These are phyloP conservation scores for Nothoprocta pentlandii DNA, from an alignment of 2,113 vertebrate genomes.

Conservation along the genomic window DNA sequence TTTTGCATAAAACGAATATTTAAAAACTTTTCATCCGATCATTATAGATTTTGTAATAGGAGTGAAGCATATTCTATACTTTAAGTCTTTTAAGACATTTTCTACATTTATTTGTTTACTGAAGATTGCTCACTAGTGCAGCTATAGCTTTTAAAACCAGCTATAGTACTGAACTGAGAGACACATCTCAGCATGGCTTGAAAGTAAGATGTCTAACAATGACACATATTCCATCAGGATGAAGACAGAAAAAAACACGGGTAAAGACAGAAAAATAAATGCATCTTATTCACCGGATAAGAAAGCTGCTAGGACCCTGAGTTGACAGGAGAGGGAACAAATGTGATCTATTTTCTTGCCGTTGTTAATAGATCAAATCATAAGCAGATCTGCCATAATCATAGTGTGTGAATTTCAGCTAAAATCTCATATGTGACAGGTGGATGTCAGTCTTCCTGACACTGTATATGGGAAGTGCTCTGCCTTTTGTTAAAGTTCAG, in stretches of 20 bases:
- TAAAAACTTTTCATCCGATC: neutral
- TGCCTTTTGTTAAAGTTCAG: neutral
- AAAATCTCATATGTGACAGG: neutral
- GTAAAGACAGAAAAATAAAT: neutral
- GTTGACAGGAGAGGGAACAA: neutral
- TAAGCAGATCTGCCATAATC: neutral
- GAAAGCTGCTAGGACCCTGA: neutral
- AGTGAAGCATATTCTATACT: neutral
- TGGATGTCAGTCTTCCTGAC: neutral
- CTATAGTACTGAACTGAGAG: neutral
- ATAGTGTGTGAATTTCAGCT: neutral
- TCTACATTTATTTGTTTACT: neutral
- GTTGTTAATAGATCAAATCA: neutral
- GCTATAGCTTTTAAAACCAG: neutral
- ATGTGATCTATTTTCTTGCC: neutral
- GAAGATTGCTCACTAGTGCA: neutral
- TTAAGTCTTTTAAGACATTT: neutral
- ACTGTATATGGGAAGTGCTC: neutral
- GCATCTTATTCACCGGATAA: neutral
- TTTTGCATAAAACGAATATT: neutral
- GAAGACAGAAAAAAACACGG: neutral
- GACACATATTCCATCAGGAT: neutral
- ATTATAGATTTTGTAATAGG: neutral
- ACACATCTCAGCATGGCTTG: neutral
- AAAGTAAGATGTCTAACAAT: neutral